Conservation (phyloP, 1,140 invertebrate genomes). For the Muscidifurax raptorellus region DNA sequence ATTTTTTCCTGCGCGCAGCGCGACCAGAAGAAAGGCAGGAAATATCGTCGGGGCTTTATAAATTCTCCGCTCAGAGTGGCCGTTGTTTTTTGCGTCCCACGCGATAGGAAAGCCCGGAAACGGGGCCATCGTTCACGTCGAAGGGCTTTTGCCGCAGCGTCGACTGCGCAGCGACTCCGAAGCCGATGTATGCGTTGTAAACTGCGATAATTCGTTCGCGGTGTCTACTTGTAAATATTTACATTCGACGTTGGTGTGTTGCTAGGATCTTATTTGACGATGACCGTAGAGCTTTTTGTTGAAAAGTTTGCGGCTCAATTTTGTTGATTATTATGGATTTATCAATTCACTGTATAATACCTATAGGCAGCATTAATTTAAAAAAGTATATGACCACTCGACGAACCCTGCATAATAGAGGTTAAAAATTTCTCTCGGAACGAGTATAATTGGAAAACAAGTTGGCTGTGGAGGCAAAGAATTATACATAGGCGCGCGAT, state of each 20-base stretch:
- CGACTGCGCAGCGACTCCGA: not conserved
- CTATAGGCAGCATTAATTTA: too few species aligned
- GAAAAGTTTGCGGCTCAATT: too few species aligned
- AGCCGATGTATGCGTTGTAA: not conserved
- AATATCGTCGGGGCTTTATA: conserved; percentile 19
- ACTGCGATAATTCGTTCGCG: not conserved
- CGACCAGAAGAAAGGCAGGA: not conserved
- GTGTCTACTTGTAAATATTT: too few species aligned
- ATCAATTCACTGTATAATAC: too few species aligned
- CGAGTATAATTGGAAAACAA: conserved; percentile 11
- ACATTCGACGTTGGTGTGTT: too few species aligned
- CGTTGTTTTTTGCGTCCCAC: not conserved
- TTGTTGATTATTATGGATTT: too few species aligned
- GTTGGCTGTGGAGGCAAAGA: not conserved
- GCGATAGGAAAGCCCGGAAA: conserved; percentile 11
- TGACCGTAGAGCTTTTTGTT: too few species aligned
- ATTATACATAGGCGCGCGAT: not conserved
- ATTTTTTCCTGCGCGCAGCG: conserved; percentile 25
- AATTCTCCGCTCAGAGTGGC: not conserved
- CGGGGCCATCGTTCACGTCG: conserved; percentile 11
- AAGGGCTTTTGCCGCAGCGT: not conserved
- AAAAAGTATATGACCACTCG: too few species aligned
- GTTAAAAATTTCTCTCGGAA: too few species aligned
- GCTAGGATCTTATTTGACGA: too few species aligned
- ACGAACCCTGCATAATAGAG: too few species aligned